A percentile compares a stretch with the other conserved stretches of the same genome.
Evolutionary conservation across 2,888 invertebrate species (phyloP).

Genomic region (Rugalucina vietnamica): DNA sequence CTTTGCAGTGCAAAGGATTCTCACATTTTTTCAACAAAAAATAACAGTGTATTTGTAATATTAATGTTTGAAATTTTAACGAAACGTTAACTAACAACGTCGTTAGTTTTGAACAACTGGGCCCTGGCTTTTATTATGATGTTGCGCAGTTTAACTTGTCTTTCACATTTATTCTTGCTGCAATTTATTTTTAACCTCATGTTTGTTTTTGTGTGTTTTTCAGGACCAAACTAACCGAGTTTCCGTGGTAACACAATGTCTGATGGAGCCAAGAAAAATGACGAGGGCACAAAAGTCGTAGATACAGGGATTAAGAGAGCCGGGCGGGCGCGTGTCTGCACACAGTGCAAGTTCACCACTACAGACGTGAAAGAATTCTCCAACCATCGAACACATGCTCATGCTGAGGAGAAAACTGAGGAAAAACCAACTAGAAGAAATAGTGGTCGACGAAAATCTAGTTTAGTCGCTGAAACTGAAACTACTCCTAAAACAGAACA

Average conservation of each 20-base stretch:
- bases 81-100: too few species aligned
- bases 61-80: too few species aligned
- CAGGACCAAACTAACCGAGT: conserved; percentile 36
- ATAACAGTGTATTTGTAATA: too few species aligned
- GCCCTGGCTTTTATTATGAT: too few species aligned
- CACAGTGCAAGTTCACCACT: conserved; percentile 76
- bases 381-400: conserved; percentile 74
- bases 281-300: conserved; percentile 45
- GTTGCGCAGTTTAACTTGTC: too few species aligned
- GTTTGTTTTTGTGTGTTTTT: not conserved
- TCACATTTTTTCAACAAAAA: too few species aligned
- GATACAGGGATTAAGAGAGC: conserved; percentile 35
- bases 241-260: conserved; percentile 54
- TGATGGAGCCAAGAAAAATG: conserved; percentile 52
- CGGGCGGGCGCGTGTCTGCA: conserved; percentile 75
- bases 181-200: too few species aligned
- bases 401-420: conserved; percentile 67
- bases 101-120: too few species aligned
- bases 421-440: conserved; percentile 44
- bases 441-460: conserved; percentile 44
- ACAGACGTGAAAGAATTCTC: conserved; percentile 77
- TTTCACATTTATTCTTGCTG: too few species aligned
- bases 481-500: conserved; percentile 33
- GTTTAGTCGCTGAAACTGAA: conserved; percentile 26
- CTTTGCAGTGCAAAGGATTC: too few species aligned